phyloP scores from a whole-genome alignment of 2,797 vertebrate species.

The Macrochelys suwanniensis region DNA sequence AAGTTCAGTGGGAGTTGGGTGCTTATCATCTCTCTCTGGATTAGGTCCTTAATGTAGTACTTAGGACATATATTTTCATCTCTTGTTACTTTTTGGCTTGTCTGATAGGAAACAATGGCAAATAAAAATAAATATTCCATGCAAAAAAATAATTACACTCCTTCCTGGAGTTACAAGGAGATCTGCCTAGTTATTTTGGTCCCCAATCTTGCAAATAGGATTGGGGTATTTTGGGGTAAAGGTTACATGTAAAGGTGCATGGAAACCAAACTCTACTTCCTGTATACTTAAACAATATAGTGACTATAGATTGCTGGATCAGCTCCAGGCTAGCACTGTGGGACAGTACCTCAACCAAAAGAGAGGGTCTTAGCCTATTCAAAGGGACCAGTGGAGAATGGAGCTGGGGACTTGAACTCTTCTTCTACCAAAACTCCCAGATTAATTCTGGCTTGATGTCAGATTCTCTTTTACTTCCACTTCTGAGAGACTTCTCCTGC shows the following conservation, averaged over 20 bases:
- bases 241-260: not conserved
- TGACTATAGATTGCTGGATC: too few species aligned
- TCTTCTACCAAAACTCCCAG: not conserved
- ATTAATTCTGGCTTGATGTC: not conserved
- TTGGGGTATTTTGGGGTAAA: not conserved
- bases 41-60: not conserved
- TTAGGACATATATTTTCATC: rapidly evolving
- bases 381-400: not conserved
- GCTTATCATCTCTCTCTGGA: not conserved
- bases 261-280: too few species aligned
- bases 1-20: too few species aligned
- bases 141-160: not conserved
- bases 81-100: not conserved
- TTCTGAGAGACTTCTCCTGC: not conserved
- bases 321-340: not conserved
- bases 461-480: not conserved
- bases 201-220: not conserved
- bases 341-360: not conserved
- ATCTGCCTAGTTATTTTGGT: not conserved
- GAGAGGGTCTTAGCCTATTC: not conserved
- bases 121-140: not conserved
- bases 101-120: not conserved
- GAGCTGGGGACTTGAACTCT: not conserved
- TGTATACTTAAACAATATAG: too few species aligned
- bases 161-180: not conserved